Percentiles rank a stretch among this genome's conserved stretches.
Evolutionary conservation across 1,140 invertebrate genomes (phyloP).

Genomic region (Rhysida immarginata): DNA sequence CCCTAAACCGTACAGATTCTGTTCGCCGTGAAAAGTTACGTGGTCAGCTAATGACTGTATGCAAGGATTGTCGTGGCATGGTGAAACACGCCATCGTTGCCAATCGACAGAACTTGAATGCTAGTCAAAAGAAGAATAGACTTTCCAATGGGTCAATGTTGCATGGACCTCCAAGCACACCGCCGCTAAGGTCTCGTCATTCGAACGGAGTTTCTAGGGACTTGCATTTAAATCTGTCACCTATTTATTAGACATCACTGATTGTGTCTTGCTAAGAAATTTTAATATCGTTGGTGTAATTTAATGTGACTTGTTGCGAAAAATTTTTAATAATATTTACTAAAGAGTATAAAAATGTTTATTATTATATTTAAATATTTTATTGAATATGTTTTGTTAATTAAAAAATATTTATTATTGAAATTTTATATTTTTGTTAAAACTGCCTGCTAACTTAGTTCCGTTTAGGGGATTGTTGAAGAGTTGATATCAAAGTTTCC

Average conservation of each 20-base stretch:
- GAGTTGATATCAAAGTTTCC: too few relatives aligned
- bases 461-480: too few relatives aligned
- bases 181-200: background rate
- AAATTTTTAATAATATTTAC: too few relatives aligned
- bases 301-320: too few relatives aligned
- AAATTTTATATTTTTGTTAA: too few relatives aligned
- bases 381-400: too few relatives aligned
- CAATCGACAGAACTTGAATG: constrained; percentile 19
- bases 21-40: constrained; percentile 41
- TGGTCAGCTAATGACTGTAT: constrained; percentile 71
- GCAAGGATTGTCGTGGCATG: constrained; percentile 86
- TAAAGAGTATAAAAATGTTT: too few relatives aligned
- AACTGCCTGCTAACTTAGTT: too few relatives aligned
- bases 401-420: too few relatives aligned
- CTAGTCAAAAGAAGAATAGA: constrained; percentile 2
- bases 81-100: constrained; percentile 72
- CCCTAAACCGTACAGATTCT: constrained; percentile 17
- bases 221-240: constrained; percentile 3
- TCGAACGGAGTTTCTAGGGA: background rate
- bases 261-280: too few relatives aligned
- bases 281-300: too few relatives aligned
- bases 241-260: constrained; percentile 1
- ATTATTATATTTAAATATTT: too few relatives aligned
- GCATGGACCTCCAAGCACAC: background rate
- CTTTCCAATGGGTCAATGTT: background rate